A percentile compares a stretch with the other conserved stretches of the same genome.
These are phyloP conservation scores for Ctena decussata DNA, from an alignment of 2,888 invertebrate species.

Conservation along the genomic window DNA sequence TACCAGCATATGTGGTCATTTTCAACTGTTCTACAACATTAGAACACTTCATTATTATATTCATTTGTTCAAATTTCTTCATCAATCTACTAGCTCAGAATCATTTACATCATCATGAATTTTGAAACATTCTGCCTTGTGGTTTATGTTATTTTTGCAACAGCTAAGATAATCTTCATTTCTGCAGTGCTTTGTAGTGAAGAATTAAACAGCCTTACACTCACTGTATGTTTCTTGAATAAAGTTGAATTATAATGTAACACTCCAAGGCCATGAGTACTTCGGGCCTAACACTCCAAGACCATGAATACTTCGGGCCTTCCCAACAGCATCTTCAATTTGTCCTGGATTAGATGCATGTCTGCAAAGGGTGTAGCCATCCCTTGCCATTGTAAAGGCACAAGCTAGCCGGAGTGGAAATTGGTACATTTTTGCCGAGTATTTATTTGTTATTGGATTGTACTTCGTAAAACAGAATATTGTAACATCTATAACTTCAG, in stretches of 20 bases:
- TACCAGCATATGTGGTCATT: too few species aligned
- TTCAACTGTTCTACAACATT: too few species aligned
- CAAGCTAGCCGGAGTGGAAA: constrained; percentile 28
- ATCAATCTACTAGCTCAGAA: too few species aligned
- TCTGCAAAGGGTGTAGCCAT: constrained; percentile 29
- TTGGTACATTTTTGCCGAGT: constrained; percentile 18
- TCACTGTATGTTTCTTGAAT: background rate
- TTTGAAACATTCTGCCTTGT: too few species aligned
- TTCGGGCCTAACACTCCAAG: constrained; percentile 12
- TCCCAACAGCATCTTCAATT: constrained; percentile 38
- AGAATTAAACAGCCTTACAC: background rate
- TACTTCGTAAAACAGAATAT: background rate
- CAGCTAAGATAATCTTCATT: background rate
- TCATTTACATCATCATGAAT: too few species aligned
- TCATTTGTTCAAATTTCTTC: too few species aligned
- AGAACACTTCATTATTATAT: too few species aligned
- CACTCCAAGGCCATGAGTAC: constrained; percentile 8
- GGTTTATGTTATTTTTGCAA: background rate
- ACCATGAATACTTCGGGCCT: constrained; percentile 16
- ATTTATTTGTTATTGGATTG: background rate
- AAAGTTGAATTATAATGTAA: background rate
- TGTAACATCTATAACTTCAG: background rate
- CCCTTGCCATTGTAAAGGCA: constrained; percentile 39
- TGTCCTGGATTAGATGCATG: constrained; percentile 29
- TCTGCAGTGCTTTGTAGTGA: background rate